These are phyloP conservation scores for Drosophila micromelanica DNA, from an alignment of 1,140 invertebrate genomes.

Conservation along the genomic window DNA sequence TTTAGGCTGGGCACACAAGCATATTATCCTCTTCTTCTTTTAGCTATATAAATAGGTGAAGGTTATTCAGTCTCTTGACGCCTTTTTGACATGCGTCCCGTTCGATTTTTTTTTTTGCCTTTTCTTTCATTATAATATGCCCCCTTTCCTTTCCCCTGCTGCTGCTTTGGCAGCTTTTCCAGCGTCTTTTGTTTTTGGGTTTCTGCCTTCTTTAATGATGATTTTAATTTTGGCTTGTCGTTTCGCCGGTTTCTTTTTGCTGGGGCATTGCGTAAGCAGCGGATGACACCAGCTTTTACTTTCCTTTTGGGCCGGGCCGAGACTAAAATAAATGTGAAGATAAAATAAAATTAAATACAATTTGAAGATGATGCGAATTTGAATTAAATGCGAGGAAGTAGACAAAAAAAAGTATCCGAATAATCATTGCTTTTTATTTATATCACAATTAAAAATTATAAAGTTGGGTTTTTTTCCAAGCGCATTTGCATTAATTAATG, in stretches of 20 bases:
- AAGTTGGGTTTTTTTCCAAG: slow-evolving; percentile 16
- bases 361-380: slow-evolving; percentile 43
- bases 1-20: not conserved
- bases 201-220: slow-evolving; percentile 66
- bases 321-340: slow-evolving; percentile 31
- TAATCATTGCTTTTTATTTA: slow-evolving; percentile 33
- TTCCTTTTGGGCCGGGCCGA: slow-evolving; percentile 57
- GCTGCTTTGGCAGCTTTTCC: slow-evolving; percentile 42
- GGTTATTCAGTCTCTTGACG: slow-evolving; percentile 48
- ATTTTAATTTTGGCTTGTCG: slow-evolving; percentile 60
- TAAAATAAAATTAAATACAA: slow-evolving; percentile 27
- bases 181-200: slow-evolving; percentile 19
- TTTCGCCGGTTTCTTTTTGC: slow-evolving; percentile 30
- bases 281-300: slow-evolving; percentile 70
- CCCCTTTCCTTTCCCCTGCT: not conserved
- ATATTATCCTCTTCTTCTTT: not conserved
- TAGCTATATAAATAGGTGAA: slow-evolving; percentile 48
- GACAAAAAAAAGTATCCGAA: slow-evolving; percentile 1
- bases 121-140: slow-evolving; percentile 16
- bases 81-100: slow-evolving; percentile 34
- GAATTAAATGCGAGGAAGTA: slow-evolving; percentile 16
- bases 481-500: slow-evolving; percentile 66
- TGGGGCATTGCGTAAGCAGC: slow-evolving; percentile 66
- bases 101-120: slow-evolving; percentile 28
- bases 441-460: slow-evolving; percentile 54